Evolutionary conservation across 2,113 vertebrate species (phyloP).

Genomic region (Daboia siamensis): DNA sequence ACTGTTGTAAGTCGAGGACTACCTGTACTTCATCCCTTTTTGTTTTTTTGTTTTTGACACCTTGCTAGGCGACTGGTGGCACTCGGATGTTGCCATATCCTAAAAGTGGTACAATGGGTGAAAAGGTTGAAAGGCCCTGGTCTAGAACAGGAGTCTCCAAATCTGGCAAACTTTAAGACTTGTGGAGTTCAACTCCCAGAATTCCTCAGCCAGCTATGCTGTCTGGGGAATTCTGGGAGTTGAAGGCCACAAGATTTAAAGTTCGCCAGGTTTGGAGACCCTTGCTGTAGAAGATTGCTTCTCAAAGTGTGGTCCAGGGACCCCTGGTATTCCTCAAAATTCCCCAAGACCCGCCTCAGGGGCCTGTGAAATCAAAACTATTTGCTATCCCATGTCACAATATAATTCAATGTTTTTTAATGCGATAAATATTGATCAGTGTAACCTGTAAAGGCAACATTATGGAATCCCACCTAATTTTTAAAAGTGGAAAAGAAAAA

Average conservation of each 20-base stretch:
- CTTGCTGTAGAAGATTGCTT: neutral
- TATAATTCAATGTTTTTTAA: neutral
- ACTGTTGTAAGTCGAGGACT: too few relatives aligned
- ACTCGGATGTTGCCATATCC: too few relatives aligned
- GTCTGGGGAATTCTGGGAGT: neutral
- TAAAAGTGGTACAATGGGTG: too few relatives aligned
- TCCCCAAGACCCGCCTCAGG: neutral
- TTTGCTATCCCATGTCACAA: neutral
- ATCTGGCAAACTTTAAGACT: neutral
- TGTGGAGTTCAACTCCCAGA: neutral
- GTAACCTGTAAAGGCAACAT: neutral
- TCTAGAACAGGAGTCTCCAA: neutral
- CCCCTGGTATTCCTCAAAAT: too few relatives aligned
- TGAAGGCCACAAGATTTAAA: neutral
- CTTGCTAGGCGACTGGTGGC: too few relatives aligned
- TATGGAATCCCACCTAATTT: neutral
- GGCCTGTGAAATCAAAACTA: neutral
- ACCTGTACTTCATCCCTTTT: too few relatives aligned
- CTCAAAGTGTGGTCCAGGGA: too few relatives aligned
- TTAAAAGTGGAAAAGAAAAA: neutral
- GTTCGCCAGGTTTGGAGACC: neutral
- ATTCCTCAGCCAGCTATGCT: neutral
- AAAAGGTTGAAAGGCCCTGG: too few relatives aligned
- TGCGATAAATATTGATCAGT: neutral
- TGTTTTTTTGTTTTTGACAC: too few relatives aligned